Percentiles rank a stretch among this genome's conserved stretches.
Evolutionary conservation across 30 jellyfish, hydroid and myxozoan genomes (phyloP).

Genomic region (Chrysaora quinquecirrha): DNA sequence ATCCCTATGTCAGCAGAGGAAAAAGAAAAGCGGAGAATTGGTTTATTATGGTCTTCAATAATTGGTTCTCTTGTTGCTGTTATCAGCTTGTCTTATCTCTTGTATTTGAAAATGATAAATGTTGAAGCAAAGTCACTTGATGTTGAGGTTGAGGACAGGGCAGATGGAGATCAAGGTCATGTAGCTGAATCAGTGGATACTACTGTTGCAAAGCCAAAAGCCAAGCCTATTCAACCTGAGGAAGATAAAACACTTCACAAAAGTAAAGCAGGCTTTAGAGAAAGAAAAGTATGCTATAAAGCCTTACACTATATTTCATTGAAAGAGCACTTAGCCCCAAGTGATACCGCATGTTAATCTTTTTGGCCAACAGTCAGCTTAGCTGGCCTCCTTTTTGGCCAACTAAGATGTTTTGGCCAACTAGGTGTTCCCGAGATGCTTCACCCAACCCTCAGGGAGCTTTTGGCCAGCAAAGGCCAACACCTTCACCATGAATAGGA

Average conservation of each 20-base stretch:
- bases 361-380: no score
- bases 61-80: slow-evolving; percentile 79
- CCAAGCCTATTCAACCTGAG: not conserved
- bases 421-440: no score
- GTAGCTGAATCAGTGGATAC: not conserved
- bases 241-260: slow-evolving; percentile 68
- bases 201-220: not conserved
- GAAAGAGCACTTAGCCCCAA: no score
- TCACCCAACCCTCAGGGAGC: no score
- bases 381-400: no score
- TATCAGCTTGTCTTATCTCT: slow-evolving; percentile 57
- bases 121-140: slow-evolving; percentile 79
- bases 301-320: no score
- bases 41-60: slow-evolving; percentile 54
- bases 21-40: slow-evolving; percentile 50
- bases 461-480: no score
- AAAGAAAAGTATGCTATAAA: slow-evolving; percentile 96
- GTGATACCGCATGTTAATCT: no score
- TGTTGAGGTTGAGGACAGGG: slow-evolving; percentile 16
- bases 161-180: not conserved
- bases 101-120: slow-evolving; percentile 52
- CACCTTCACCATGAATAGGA: no score
- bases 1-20: not conserved
- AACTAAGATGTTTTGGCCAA: no score
- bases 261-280: slow-evolving; percentile 93